These are phyloP conservation scores for Bos javanicus DNA, from an alignment of 2,113 vertebrate species.

Conservation along the genomic window DNA sequence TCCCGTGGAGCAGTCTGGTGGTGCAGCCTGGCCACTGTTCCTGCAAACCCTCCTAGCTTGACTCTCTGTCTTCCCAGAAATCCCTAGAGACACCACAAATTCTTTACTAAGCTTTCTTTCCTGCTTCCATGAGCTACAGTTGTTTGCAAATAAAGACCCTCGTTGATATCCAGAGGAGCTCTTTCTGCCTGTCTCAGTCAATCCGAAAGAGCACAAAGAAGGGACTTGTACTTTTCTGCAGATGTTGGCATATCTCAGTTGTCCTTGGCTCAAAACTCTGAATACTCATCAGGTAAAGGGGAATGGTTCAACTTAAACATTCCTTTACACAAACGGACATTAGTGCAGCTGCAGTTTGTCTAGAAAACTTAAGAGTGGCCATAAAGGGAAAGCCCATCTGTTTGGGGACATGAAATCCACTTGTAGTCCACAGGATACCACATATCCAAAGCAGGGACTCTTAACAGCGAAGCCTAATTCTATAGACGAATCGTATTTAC, in stretches of 20 bases:
- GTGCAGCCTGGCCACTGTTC: not conserved
- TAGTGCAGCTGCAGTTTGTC: constrained; percentile 61
- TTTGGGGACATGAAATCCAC: constrained; percentile 72
- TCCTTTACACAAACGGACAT: constrained; percentile 66
- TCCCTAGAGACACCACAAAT: not conserved
- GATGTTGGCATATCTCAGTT: constrained; percentile 13
- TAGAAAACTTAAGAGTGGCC: constrained; percentile 60
- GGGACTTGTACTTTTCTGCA: not conserved
- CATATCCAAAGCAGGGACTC: constrained; percentile 59
- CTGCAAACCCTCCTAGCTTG: not conserved
- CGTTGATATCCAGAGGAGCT: not conserved
- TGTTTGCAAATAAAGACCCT: not conserved
- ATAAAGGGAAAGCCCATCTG: constrained; percentile 74
- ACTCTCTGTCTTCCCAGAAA: not conserved
- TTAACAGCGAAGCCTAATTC: constrained; percentile 60
- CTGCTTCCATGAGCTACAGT: not conserved
- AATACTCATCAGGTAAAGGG: constrained; percentile 61
- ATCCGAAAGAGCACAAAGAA: constrained; percentile 32
- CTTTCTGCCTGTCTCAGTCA: not conserved
- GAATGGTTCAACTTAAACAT: constrained; percentile 53
- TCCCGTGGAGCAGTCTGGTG: not conserved
- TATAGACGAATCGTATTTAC: constrained; percentile 61
- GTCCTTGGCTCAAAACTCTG: constrained; percentile 45
- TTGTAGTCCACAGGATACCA: constrained; percentile 61
- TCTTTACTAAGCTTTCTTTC: not conserved